These are phyloP conservation scores for Zaprionus capensis DNA, from an alignment of 1,140 invertebrate genomes.

Conservation along the genomic window DNA sequence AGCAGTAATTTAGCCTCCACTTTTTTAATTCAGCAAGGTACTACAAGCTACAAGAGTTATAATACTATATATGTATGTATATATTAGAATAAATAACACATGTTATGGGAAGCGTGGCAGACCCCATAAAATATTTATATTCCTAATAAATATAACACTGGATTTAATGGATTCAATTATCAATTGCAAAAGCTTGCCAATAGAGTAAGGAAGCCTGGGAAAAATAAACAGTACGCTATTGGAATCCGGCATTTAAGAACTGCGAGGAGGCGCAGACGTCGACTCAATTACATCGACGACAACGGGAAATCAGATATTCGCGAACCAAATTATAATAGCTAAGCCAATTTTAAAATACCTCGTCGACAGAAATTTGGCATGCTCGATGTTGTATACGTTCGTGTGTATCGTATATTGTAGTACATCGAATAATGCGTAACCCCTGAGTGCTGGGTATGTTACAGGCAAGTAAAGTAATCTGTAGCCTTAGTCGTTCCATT, in stretches of 20 bases:
- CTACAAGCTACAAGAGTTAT: not conserved
- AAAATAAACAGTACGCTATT: not conserved
- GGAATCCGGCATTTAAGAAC: not conserved
- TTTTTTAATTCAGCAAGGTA: not conserved
- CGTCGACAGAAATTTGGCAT: constrained; percentile 1
- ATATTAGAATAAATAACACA: not conserved
- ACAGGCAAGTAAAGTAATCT: not conserved
- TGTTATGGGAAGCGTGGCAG: not conserved
- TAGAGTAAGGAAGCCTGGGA: not conserved
- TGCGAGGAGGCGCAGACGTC: not conserved
- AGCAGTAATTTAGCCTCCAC: constrained; percentile 3
- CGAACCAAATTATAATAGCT: not conserved
- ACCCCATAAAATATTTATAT: not conserved
- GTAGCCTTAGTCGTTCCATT: not conserved
- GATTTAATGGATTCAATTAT: not conserved
- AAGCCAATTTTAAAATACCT: not conserved
- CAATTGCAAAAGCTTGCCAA: not conserved
- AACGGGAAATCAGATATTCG: constrained; percentile 5
- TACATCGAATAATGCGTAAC: not conserved
- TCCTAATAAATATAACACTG: not conserved
- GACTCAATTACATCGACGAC: not conserved
- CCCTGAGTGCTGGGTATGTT: not conserved
- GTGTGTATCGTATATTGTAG: not conserved
- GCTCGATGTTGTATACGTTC: not conserved
- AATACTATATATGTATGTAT: not conserved